These are phyloP conservation scores for Hipparchia semele DNA, from an alignment of 2,888 invertebrate genomes.

Conservation along the genomic window DNA sequence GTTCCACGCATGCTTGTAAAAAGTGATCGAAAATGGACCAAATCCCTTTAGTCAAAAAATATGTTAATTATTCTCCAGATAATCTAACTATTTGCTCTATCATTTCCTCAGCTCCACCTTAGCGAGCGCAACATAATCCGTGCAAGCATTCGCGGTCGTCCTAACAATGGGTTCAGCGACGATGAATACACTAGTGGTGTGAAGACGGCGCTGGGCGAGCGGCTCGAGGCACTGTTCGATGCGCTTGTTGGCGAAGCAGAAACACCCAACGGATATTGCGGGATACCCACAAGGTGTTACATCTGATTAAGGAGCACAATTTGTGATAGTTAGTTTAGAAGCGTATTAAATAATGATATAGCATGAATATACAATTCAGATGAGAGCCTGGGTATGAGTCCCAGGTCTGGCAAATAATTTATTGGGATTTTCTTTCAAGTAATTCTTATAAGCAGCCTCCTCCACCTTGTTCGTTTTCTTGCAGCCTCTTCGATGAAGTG, in stretches of 20 bases:
- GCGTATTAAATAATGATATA: background rate
- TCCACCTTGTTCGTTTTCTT: constrained; percentile 39
- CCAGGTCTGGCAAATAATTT: background rate
- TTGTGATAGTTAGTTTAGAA: background rate
- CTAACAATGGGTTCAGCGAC: constrained; percentile 71
- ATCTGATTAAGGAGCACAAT: background rate
- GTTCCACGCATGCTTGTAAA: too few relatives aligned
- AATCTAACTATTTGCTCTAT: background rate
- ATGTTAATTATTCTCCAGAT: too few relatives aligned
- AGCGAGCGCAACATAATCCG: constrained; percentile 88
- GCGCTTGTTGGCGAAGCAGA: constrained; percentile 86
- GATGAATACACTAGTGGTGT: constrained; percentile 87
- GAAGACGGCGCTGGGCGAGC: constrained; percentile 85
- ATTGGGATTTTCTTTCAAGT: too few relatives aligned
- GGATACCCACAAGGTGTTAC: constrained; percentile 80
- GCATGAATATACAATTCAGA: too few relatives aligned
- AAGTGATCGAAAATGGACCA: too few relatives aligned
- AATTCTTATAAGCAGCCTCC: too few relatives aligned
- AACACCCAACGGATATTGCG: constrained; percentile 77
- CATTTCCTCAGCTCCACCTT: constrained; percentile 83
- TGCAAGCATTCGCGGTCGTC: constrained; percentile 82
- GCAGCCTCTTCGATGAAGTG: constrained; percentile 85
- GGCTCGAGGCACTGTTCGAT: constrained; percentile 87
- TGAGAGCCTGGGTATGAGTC: background rate
- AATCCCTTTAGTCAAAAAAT: too few relatives aligned